Evolutionary conservation across 2,113 vertebrate species (phyloP).

Genomic region (Carlito syrichta): DNA sequence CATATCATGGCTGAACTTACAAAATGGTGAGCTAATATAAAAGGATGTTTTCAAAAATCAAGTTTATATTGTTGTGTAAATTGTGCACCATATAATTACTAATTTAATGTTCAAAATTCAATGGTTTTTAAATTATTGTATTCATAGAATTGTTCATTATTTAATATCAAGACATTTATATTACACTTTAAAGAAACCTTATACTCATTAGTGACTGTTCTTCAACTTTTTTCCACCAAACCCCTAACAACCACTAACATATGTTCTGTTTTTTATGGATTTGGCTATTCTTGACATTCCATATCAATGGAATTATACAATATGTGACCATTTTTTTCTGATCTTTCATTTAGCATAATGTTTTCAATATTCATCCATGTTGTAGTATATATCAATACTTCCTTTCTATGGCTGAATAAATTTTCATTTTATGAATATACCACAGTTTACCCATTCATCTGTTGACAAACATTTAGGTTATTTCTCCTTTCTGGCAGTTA

Average conservation of each 20-base stretch:
- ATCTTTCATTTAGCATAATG: background rate
- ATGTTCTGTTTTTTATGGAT: background rate
- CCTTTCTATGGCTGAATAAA: background rate
- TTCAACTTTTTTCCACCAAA: background rate
- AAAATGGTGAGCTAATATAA: no score
- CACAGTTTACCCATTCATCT: background rate
- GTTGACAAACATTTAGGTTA: background rate
- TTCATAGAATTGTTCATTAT: background rate
- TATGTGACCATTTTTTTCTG: background rate
- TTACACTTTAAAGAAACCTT: background rate
- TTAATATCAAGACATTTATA: background rate
- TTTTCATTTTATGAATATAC: background rate
- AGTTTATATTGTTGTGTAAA: background rate
- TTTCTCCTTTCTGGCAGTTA: background rate
- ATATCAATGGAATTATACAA: background rate
- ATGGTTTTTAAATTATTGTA: background rate
- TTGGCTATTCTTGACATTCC: background rate
- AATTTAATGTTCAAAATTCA: background rate
- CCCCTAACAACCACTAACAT: no score
- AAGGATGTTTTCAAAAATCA: background rate
- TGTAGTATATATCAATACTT: no score
- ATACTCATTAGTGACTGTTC: accelerated
- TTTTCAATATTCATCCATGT: background rate
- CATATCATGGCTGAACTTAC: accelerated
- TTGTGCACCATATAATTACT: background rate